Evolutionary conservation across 2,888 invertebrate genomes (phyloP).

Genomic region (Rhaphigaster nebulosa): DNA sequence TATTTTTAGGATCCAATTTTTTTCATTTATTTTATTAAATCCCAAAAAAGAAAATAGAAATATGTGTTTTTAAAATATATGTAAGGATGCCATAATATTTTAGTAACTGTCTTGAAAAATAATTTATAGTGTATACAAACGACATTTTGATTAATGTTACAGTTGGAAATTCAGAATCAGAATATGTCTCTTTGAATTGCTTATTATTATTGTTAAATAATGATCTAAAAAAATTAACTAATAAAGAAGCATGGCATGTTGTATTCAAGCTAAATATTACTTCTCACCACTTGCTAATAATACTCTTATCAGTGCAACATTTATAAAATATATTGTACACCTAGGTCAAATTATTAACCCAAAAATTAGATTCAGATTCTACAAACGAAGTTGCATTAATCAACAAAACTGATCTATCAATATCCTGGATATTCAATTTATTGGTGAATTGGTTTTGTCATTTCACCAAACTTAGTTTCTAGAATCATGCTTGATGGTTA

Average conservation of each 20-base stretch:
- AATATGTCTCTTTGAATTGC: slow-evolving; percentile 17
- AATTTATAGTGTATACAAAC: not conserved
- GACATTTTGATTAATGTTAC: not conserved
- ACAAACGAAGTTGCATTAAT: not conserved
- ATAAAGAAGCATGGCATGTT: not conserved
- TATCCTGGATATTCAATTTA: not conserved
- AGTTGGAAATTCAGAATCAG: not conserved
- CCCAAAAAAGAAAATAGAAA: slow-evolving; percentile 16
- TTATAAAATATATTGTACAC: not conserved
- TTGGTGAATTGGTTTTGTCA: not conserved
- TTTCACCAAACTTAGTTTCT: not conserved
- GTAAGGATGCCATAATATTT: slow-evolving; percentile 38
- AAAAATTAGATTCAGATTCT: not conserved
- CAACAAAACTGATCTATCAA: not conserved
- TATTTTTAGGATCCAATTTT: not conserved
- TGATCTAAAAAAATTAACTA: not conserved
- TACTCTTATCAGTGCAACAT: not conserved
- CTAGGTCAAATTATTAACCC: not conserved
- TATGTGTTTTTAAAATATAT: slow-evolving; percentile 22
- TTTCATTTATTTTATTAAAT: not conserved
- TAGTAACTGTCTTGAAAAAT: not conserved
- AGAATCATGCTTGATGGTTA: not conserved
- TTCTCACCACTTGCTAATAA: not conserved
- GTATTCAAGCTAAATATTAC: not conserved
- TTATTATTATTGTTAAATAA: slow-evolving; percentile 36